Conservation (phyloP, 2,113 vertebrate genomes). For the Illadopsis cleaveri region DNA sequence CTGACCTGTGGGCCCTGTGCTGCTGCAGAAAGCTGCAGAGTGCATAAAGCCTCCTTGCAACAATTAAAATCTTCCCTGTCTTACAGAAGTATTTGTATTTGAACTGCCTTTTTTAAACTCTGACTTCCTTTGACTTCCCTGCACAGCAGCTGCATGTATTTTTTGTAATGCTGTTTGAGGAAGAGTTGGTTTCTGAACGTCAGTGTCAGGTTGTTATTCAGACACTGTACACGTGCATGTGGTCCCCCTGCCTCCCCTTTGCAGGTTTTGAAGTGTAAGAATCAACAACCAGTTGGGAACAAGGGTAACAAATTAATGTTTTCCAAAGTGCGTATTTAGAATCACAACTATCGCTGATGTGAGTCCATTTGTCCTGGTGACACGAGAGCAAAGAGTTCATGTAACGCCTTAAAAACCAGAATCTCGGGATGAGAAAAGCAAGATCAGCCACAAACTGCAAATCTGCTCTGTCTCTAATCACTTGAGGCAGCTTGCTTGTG, state of each 20-base stretch:
- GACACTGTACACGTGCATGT: neutral
- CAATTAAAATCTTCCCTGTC: neutral
- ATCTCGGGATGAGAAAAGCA: neutral
- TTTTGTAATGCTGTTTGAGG: neutral
- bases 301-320: neutral
- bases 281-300: neutral
- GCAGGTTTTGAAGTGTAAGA: neutral
- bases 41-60: neutral
- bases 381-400: neutral
- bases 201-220: neutral
- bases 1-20: neutral
- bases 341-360: rapidly evolving
- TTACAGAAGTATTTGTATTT: neutral
- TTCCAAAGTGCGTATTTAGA: neutral
- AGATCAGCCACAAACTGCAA: neutral
- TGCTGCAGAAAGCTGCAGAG: neutral
- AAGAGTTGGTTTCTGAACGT: neutral
- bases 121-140: neutral
- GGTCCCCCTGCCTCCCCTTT: neutral
- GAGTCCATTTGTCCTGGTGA: neutral
- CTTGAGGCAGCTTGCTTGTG: neutral
- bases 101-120: neutral
- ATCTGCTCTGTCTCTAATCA: neutral
- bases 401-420: neutral
- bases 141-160: neutral